Conservation (phyloP, 2,888 invertebrate species). For the Drosophila pegasa region DNA sequence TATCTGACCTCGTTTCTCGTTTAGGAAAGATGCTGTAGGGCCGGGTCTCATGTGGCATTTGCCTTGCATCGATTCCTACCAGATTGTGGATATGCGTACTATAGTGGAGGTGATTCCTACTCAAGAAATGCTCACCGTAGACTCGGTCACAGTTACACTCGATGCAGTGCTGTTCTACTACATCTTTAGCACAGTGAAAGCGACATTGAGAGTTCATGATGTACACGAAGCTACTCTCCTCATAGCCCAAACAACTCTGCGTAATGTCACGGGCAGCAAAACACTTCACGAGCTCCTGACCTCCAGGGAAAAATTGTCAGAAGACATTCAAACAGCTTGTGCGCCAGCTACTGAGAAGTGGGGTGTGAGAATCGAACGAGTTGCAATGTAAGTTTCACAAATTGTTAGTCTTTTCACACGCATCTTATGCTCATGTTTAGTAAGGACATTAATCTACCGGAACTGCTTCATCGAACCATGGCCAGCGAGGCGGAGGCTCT, state of each 20-base stretch:
- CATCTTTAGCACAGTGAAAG: slow-evolving; percentile 90
- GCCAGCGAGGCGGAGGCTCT: slow-evolving; percentile 80
- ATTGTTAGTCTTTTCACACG: rapidly evolving
- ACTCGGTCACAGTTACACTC: slow-evolving; percentile 95
- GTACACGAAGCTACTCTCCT: slow-evolving; percentile 89
- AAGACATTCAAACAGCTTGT: slow-evolving; percentile 92
- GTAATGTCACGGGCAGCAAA: slow-evolving; percentile 96
- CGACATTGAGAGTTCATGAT: slow-evolving; percentile 88
- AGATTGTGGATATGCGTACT: slow-evolving; percentile 87
- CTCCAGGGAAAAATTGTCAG: slow-evolving; percentile 94
- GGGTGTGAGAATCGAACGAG: slow-evolving; percentile 96
- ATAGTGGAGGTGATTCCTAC: slow-evolving; percentile 87
- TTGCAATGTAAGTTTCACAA: slow-evolving; percentile 86
- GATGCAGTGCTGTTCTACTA: slow-evolving; percentile 94
- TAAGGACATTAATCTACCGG: slow-evolving; percentile 74
- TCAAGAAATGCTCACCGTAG: slow-evolving; percentile 91
- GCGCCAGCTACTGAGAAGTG: slow-evolving; percentile 95
- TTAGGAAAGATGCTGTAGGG: slow-evolving; percentile 85
- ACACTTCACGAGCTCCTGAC: slow-evolving; percentile 95
- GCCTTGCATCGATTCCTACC: slow-evolving; percentile 87
- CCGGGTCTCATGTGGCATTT: slow-evolving; percentile 87
- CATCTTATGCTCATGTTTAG: slow-evolving; percentile 29
- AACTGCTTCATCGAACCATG: slow-evolving; percentile 69
- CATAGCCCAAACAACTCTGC: slow-evolving; percentile 92
- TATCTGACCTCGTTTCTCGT: rapidly evolving